A percentile compares a stretch with the other conserved stretches of the same genome.
Evolutionary conservation across 2,888 invertebrate species (phyloP).

Genomic region (Chrysolina americana): DNA sequence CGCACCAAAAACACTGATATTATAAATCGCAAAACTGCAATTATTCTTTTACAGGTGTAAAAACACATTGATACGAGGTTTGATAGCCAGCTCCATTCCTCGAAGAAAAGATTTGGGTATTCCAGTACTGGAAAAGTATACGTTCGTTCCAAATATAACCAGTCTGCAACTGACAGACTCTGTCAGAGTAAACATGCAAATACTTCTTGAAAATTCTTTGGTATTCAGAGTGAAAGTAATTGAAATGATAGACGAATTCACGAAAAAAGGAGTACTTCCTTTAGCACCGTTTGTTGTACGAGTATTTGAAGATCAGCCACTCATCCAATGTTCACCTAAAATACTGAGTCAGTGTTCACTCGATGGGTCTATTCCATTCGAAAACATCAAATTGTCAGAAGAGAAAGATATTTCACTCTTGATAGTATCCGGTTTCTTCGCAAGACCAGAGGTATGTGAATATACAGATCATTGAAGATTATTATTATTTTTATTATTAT

Average conservation of each 20-base stretch:
- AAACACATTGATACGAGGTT: constrained; percentile 83
- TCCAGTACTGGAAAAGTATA: constrained; percentile 84
- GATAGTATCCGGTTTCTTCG: constrained; percentile 67
- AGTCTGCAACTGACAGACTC: constrained; percentile 62
- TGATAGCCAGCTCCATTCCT: constrained; percentile 83
- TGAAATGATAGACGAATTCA: constrained; percentile 57
- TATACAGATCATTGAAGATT: no score
- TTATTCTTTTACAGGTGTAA: constrained; percentile 76
- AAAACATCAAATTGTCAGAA: constrained; percentile 74
- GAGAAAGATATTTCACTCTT: constrained; percentile 59
- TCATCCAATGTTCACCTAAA: constrained; percentile 78
- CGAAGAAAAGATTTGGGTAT: constrained; percentile 78
- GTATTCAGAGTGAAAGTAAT: constrained; percentile 71
- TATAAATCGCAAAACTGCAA: no score
- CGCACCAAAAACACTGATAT: no score
- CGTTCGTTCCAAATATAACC: constrained; percentile 77
- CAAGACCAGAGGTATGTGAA: constrained; percentile 68
- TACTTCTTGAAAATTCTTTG: constrained; percentile 78
- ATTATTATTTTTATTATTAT: no score
- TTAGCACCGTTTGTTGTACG: constrained; percentile 74
- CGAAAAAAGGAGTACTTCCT: constrained; percentile 66
- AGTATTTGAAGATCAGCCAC: constrained; percentile 78
- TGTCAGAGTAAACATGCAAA: constrained; percentile 77
- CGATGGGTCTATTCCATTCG: constrained; percentile 72
- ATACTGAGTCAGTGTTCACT: constrained; percentile 66